Conservation (phyloP, 2,113 vertebrate genomes). For the Gulo gulo region DNA sequence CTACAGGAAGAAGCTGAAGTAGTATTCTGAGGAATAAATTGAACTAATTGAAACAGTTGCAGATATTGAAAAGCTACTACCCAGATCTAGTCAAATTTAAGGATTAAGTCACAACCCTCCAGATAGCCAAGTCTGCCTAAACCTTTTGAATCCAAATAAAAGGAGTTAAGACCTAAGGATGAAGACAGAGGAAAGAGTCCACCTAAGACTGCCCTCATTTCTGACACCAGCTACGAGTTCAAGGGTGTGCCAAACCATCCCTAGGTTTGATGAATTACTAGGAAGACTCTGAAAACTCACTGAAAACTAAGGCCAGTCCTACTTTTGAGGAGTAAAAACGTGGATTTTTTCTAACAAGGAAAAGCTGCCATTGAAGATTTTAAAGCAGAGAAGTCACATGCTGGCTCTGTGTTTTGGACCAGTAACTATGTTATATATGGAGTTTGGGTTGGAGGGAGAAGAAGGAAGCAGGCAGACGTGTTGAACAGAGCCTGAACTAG, state of each 20-base stretch:
- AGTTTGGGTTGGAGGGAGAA: background rate
- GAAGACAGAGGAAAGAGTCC: background rate
- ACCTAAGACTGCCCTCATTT: background rate
- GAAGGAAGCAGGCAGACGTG: background rate
- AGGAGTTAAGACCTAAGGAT: background rate
- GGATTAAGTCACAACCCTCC: background rate
- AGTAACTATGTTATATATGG: background rate
- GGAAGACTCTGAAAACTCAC: background rate
- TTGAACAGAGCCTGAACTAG: background rate
- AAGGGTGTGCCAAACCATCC: background rate
- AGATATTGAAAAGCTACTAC: background rate
- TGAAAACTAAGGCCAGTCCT: background rate
- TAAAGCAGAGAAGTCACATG: background rate
- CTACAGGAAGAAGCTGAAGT: background rate
- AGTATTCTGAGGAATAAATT: background rate
- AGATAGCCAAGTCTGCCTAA: background rate
- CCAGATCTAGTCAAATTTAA: background rate
- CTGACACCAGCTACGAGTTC: background rate
- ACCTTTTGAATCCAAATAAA: background rate
- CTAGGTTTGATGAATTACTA: background rate
- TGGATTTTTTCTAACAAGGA: background rate
- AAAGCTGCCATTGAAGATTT: background rate
- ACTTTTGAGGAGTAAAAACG: background rate
- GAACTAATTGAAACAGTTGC: background rate
- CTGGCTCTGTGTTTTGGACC: background rate